phyloP scores from a whole-genome alignment of 2,888 invertebrate species.

The Clusia tigrina region DNA sequence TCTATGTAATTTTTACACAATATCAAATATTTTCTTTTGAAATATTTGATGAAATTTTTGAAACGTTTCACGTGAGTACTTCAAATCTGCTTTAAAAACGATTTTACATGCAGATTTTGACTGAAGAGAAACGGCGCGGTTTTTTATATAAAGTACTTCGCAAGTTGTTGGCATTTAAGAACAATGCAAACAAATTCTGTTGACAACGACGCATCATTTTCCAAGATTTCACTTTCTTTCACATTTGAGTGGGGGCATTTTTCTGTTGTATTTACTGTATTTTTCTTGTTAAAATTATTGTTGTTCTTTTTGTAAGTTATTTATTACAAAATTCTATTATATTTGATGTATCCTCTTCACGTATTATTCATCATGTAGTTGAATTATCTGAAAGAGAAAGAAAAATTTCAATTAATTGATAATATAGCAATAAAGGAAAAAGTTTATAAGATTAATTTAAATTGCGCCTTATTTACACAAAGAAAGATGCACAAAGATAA shows the following conservation, averaged over 20 bases:
- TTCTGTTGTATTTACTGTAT: neutral
- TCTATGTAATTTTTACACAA: neutral
- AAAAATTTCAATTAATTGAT: neutral
- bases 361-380: too few species aligned
- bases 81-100: neutral
- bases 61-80: neutral
- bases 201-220: slow-evolving; percentile 49
- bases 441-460: too few species aligned
- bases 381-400: too few species aligned
- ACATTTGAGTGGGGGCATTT: neutral
- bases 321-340: neutral
- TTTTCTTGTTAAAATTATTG: too few species aligned
- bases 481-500: too few species aligned
- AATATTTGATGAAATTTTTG: neutral
- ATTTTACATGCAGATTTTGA: slow-evolving; percentile 4
- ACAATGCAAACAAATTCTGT: slow-evolving; percentile 45
- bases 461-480: too few species aligned
- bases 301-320: slow-evolving; percentile 2
- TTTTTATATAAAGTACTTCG: slow-evolving; percentile 39
- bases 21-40: neutral
- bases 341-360: too few species aligned
- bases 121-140: neutral
- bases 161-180: slow-evolving; percentile 47
- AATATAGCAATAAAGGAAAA: neutral
- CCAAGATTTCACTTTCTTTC: slow-evolving; percentile 24